Conservation (phyloP, 2,888 invertebrate genomes). For the Drosophila austrosaltans region DNA sequence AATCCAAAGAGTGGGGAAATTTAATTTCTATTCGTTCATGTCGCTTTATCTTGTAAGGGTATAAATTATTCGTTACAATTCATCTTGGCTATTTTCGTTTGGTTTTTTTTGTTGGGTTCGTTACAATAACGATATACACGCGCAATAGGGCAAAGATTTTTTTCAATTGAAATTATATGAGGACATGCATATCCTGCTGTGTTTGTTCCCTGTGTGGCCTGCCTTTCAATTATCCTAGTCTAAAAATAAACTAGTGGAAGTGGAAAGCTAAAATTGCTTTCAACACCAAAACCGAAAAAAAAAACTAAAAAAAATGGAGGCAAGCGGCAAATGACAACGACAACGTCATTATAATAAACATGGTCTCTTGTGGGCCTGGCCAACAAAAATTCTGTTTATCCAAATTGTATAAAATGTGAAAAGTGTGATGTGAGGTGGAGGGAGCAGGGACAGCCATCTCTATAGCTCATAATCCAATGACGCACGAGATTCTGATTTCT, state of each 20-base stretch:
- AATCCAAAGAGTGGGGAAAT: too few species aligned
- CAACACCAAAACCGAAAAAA: constrained; percentile 37
- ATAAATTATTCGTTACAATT: not conserved
- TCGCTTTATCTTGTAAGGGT: not conserved
- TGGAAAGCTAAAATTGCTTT: constrained; percentile 28
- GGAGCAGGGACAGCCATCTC: constrained; percentile 36
- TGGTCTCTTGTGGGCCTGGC: constrained; percentile 39
- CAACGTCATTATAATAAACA: constrained; percentile 67
- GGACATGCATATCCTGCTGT: constrained; percentile 36
- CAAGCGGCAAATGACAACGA: constrained; percentile 49
- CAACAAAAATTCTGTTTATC: constrained; percentile 53
- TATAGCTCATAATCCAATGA: constrained; percentile 73
- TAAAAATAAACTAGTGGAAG: constrained; percentile 59
- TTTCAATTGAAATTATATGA: constrained; percentile 51
- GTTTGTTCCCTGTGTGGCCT: constrained; percentile 36
- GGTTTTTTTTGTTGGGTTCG: not conserved
- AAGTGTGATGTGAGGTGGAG: constrained; percentile 33
- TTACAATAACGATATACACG: constrained; percentile 7
- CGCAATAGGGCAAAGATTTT: constrained; percentile 44
- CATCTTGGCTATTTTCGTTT: not conserved
- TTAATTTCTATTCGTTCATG: too few species aligned
- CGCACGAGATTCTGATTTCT: constrained; percentile 64
- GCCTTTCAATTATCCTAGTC: constrained; percentile 76
- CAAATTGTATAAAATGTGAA: constrained; percentile 55
- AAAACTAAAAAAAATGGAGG: constrained; percentile 14